phyloP scores from a whole-genome alignment of 2,797 vertebrate species.

The Hyperoplus immaculatus region DNA sequence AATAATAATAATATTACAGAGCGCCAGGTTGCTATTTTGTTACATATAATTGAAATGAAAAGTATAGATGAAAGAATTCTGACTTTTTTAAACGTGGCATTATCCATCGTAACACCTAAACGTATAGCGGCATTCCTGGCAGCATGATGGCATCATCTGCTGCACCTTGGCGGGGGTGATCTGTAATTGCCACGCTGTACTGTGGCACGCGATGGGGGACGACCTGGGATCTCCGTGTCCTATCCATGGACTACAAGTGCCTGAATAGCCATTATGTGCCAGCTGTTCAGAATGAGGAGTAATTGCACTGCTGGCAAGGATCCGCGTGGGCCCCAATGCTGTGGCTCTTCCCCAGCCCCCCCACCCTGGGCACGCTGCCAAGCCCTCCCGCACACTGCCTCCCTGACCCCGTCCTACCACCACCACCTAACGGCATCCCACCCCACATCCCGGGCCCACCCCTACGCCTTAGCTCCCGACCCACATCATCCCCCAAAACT shows the following conservation, averaged over 20 bases:
- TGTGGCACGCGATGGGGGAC: constrained; percentile 71
- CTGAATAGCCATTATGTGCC: constrained; percentile 83
- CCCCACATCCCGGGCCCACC: constrained; percentile 67
- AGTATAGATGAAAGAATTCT: too few relatives aligned
- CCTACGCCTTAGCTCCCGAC: constrained; percentile 57
- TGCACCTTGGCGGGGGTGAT: constrained; percentile 35
- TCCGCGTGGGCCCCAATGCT: constrained; percentile 76
- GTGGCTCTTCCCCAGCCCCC: constrained; percentile 51
- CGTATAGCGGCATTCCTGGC: neutral
- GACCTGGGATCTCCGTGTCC: constrained; percentile 73
- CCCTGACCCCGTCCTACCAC: constrained; percentile 68
- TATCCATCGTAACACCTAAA: neutral
- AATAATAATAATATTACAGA: too few relatives aligned
- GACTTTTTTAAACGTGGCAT: constrained; percentile 10
- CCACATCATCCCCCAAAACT: constrained; percentile 70
- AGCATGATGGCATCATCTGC: constrained; percentile 19
- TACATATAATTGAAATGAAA: too few relatives aligned
- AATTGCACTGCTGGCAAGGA: constrained; percentile 82
- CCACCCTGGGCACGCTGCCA: constrained; percentile 72
- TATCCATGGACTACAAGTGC: constrained; percentile 74
- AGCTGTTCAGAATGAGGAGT: constrained; percentile 87
- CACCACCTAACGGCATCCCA: constrained; percentile 61
- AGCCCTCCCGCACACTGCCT: constrained; percentile 75
- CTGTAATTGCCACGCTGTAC: constrained; percentile 49
- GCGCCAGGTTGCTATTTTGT: too few relatives aligned